phyloP scores from a whole-genome alignment of 2,113 vertebrate species.

The Leuciscus idus region DNA sequence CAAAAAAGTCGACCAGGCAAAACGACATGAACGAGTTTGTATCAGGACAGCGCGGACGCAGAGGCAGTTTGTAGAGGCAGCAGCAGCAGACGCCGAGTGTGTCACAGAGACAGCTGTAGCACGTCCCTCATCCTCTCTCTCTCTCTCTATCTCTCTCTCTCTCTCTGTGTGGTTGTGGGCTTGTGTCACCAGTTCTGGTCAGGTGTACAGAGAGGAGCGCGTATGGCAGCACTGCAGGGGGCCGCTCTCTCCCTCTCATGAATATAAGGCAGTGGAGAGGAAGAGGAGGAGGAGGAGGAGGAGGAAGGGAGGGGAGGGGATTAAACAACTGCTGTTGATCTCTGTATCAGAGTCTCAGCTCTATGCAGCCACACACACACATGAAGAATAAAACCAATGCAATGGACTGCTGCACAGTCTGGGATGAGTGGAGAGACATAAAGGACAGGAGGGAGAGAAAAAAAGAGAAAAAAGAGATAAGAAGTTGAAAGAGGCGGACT shows the following conservation, averaged over 20 bases:
- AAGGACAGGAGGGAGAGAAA: not conserved
- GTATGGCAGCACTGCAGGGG: constrained; percentile 40
- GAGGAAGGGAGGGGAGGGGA: constrained; percentile 7
- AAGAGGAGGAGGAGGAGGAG: not conserved
- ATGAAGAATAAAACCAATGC: not conserved
- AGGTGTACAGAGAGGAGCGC: constrained; percentile 52
- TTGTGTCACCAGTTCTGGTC: constrained; percentile 55
- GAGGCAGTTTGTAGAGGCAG: constrained; percentile 38
- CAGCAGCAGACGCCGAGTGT: constrained; percentile 52
- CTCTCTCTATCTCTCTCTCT: constrained; percentile 31
- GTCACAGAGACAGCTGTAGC: constrained; percentile 62
- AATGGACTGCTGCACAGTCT: not conserved
- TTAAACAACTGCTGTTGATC: constrained; percentile 47
- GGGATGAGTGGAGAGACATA: constrained; percentile 12
- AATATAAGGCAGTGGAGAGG: constrained; percentile 38
- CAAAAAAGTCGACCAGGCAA: constrained; percentile 65
- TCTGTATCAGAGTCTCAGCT: not conserved
- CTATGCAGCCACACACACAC: not conserved
- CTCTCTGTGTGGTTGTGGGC: constrained; percentile 27
- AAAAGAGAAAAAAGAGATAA: not conserved
- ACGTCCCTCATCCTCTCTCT: constrained; percentile 52
- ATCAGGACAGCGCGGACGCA: constrained; percentile 15
- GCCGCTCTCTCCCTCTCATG: constrained; percentile 27
- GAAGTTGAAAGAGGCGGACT: not conserved
- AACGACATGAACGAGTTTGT: constrained; percentile 61